Evolutionary conservation across 2,888 invertebrate genomes (phyloP).

Genomic region (Venustoraphidia nigricollis): DNA sequence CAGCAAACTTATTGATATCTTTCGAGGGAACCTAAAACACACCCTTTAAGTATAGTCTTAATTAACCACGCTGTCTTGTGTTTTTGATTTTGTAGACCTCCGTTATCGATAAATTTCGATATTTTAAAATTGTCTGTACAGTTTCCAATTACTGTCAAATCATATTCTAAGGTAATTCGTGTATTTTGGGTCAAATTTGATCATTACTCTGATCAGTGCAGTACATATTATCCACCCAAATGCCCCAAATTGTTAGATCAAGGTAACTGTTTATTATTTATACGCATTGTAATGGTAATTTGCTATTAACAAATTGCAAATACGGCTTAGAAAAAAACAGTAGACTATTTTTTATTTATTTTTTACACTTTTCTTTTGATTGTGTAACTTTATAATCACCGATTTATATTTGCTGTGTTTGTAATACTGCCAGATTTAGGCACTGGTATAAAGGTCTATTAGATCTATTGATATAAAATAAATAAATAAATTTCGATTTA

Average conservation of each 20-base stretch:
- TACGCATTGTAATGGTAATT: too few species aligned
- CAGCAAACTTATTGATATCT: background rate
- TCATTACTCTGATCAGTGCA: constrained; percentile 34
- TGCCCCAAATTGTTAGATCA: constrained; percentile 4
- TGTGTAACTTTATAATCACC: too few species aligned
- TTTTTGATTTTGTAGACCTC: constrained; percentile 19
- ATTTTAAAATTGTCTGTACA: constrained; percentile 27
- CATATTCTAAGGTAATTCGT: constrained; percentile 29
- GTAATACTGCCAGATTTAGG: too few species aligned
- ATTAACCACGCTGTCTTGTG: background rate
- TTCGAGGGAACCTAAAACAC: constrained; percentile 1
- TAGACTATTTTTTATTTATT: too few species aligned
- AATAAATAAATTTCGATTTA: too few species aligned
- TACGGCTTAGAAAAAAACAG: too few species aligned
- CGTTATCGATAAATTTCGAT: constrained; percentile 30
- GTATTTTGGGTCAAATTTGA: constrained; percentile 35
- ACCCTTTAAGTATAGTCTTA: background rate
- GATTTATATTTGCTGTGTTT: too few species aligned
- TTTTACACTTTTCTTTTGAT: too few species aligned
- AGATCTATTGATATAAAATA: too few species aligned
- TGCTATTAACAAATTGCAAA: too few species aligned
- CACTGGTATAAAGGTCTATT: too few species aligned
- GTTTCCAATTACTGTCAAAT: constrained; percentile 27
- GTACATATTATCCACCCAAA: constrained; percentile 14
- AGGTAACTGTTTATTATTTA: background rate